Percentiles rank a stretch among this genome's conserved stretches.
Evolutionary conservation across 2,888 invertebrate species (phyloP).

Genomic region (Teleiodes luculella): DNA sequence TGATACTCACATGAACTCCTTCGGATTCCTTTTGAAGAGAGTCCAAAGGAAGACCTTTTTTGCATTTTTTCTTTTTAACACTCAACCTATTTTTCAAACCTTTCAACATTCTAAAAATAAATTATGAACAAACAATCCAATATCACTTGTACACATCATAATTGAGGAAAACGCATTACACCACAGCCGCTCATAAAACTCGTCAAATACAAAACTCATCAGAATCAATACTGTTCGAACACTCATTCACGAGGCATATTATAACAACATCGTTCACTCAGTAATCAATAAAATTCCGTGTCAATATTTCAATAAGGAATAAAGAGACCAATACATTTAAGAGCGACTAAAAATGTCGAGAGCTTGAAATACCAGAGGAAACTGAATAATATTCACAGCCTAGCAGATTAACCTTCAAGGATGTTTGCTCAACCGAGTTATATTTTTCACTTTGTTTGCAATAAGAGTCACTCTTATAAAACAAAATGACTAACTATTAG

Average conservation of each 20-base stretch:
- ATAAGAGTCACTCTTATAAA: not conserved
- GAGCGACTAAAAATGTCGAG: not conserved
- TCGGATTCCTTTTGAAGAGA: no score
- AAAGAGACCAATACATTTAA: not conserved
- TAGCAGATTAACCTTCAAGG: constrained; percentile 38
- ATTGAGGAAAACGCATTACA: constrained; percentile 20
- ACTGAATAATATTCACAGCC: constrained; percentile 25
- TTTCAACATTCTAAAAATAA: constrained; percentile 35
- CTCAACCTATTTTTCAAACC: constrained; percentile 47
- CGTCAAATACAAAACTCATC: not conserved
- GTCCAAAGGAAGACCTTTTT: constrained; percentile 25
- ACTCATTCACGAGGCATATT: not conserved
- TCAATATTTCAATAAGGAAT: not conserved
- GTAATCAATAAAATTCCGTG: constrained; percentile 5
- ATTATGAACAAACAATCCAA: constrained; percentile 10
- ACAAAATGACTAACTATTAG: constrained; percentile 6
- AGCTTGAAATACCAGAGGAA: constrained; percentile 21
- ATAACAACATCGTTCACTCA: not conserved
- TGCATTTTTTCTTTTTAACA: constrained; percentile 39
- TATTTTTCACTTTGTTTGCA: constrained; percentile 26
- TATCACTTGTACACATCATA: constrained; percentile 8
- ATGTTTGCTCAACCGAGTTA: constrained; percentile 45
- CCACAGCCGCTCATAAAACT: not conserved
- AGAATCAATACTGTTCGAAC: not conserved
- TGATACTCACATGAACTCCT: not conserved